Percentiles rank a stretch among this genome's conserved stretches.
Evolutionary conservation across 2,888 invertebrate species (phyloP).

Genomic region (Pachymerium ferrugineum): DNA sequence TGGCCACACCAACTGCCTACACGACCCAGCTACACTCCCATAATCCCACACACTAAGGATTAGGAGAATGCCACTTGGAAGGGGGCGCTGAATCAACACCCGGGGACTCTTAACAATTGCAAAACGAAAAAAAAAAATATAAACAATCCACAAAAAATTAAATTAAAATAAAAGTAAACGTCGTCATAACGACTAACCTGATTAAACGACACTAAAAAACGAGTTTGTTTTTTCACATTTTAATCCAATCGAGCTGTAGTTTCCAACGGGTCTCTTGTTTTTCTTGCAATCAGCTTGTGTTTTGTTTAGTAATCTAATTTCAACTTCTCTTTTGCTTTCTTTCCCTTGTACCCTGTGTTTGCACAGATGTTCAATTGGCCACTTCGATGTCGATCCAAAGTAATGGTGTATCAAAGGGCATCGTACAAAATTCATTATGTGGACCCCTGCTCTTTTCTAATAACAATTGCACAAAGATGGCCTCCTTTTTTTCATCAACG

Average conservation of each 20-base stretch:
- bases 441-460: neutral
- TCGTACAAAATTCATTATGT: conserved; percentile 11
- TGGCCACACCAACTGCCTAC: neutral
- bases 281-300: neutral
- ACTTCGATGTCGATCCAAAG: conserved; percentile 5
- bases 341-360: neutral
- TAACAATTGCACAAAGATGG: conserved; percentile 11
- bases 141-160: neutral
- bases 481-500: neutral
- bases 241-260: conserved; percentile 5
- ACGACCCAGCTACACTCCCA: neutral
- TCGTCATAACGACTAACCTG: neutral
- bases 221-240: neutral
- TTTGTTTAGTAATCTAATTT: conserved; percentile 27
- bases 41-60: conserved; percentile 7
- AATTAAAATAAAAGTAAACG: neutral
- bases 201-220: neutral
- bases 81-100: no score
- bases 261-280: neutral
- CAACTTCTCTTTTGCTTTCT: conserved; percentile 21
- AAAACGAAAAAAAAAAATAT: neutral
- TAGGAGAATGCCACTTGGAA: neutral
- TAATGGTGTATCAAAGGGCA: conserved; percentile 27
- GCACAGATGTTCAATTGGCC: conserved; percentile 27
- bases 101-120: no score